phyloP scores from a whole-genome alignment of 2,888 invertebrate species.

The Sinopyrophorus schimmeli region DNA sequence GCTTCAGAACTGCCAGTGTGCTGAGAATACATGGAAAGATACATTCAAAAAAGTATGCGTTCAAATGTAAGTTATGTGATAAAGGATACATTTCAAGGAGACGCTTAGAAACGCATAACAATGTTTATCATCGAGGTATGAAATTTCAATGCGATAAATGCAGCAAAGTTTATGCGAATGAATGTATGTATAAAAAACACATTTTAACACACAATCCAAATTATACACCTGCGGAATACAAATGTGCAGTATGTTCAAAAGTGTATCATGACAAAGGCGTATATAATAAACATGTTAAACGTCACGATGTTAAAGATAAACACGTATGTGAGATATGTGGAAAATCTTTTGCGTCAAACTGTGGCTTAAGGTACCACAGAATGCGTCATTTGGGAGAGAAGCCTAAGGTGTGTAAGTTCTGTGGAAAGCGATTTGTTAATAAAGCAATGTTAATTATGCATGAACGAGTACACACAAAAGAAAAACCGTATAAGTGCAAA shows the following conservation, averaged over 20 bases:
- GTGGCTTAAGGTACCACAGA: slow-evolving; percentile 45
- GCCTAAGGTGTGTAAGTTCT: slow-evolving; percentile 46
- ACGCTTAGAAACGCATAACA: slow-evolving; percentile 48
- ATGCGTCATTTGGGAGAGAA: slow-evolving; percentile 47
- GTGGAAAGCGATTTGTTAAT: slow-evolving; percentile 42
- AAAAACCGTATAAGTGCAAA: slow-evolving; percentile 47
- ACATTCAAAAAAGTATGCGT: slow-evolving; percentile 36
- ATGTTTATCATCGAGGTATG: slow-evolving; percentile 55
- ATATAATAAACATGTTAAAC: slow-evolving; percentile 15
- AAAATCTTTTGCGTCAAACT: slow-evolving; percentile 47
- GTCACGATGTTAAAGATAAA: slow-evolving; percentile 49
- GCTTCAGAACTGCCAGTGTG: not conserved
- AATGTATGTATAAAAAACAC: slow-evolving; percentile 31
- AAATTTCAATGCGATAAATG: slow-evolving; percentile 58
- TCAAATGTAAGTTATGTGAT: slow-evolving; percentile 23
- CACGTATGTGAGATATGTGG: slow-evolving; percentile 54
- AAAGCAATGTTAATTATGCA: slow-evolving; percentile 41
- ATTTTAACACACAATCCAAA: slow-evolving; percentile 25
- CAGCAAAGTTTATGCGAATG: slow-evolving; percentile 56
- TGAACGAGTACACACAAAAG: slow-evolving; percentile 44
- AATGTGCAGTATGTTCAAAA: slow-evolving; percentile 34
- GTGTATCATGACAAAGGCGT: slow-evolving; percentile 1
- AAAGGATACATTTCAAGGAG: slow-evolving; percentile 9
- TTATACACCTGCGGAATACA: slow-evolving; percentile 20
- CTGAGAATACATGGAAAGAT: slow-evolving; percentile 33